These are phyloP conservation scores for Dicentrarchus labrax DNA, from an alignment of 2,113 vertebrate genomes.

Conservation along the genomic window DNA sequence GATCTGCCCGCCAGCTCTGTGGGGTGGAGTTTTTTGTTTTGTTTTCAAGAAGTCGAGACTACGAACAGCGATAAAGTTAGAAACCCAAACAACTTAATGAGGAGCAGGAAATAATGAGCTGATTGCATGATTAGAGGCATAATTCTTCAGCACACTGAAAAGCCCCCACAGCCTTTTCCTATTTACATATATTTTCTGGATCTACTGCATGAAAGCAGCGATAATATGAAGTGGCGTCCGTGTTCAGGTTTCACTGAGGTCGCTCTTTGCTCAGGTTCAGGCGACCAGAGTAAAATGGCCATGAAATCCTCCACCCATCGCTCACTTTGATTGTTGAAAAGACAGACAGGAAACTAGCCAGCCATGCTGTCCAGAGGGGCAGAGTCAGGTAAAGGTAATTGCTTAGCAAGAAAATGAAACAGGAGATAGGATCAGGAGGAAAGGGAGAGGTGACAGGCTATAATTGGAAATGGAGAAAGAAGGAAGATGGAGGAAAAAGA, in stretches of 20 bases:
- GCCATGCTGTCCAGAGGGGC: slow-evolving; percentile 57
- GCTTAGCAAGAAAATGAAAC: slow-evolving; percentile 69
- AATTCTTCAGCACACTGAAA: slow-evolving; percentile 31
- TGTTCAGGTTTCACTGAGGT: slow-evolving; percentile 7
- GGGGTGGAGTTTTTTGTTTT: slow-evolving; percentile 31
- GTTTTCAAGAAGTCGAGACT: slow-evolving; percentile 35
- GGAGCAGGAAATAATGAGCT: slow-evolving; percentile 70
- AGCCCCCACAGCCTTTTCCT: slow-evolving; percentile 23
- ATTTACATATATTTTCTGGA: slow-evolving; percentile 41
- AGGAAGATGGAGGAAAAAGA: slow-evolving; percentile 45
- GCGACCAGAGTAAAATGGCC: slow-evolving; percentile 34
- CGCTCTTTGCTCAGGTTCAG: slow-evolving; percentile 35
- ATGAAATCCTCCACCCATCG: slow-evolving; percentile 40
- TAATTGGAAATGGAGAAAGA: slow-evolving; percentile 69
- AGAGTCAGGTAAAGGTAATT: slow-evolving; percentile 73
- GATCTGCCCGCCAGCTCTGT: slow-evolving; percentile 42
- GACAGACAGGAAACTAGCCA: slow-evolving; percentile 50
- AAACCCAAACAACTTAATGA: slow-evolving; percentile 76
- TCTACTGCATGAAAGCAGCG: slow-evolving; percentile 5
- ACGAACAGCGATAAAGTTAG: slow-evolving; percentile 50
- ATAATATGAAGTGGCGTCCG: slow-evolving; percentile 20
- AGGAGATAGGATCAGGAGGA: slow-evolving; percentile 64
- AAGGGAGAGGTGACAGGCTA: slow-evolving; percentile 59
- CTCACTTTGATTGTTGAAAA: slow-evolving; percentile 55
- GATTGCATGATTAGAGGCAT: slow-evolving; percentile 58